Conservation (phyloP, 1,140 invertebrate genomes). For the Fopius arisanus region DNA sequence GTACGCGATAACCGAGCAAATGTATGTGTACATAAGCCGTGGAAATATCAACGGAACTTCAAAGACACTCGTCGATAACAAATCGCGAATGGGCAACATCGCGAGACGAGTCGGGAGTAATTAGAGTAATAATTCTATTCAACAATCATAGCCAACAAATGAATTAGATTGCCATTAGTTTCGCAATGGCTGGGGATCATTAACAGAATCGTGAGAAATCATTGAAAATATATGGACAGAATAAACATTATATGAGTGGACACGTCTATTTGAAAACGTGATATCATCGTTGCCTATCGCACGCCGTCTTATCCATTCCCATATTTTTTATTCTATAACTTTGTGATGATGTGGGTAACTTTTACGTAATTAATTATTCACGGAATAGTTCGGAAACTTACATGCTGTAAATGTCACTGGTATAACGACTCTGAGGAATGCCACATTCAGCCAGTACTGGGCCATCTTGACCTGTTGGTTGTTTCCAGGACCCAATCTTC, state of each 20-base stretch:
- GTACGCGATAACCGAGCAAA: neutral
- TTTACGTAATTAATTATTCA: neutral
- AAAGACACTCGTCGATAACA: neutral
- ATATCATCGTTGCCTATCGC: slow-evolving; percentile 6
- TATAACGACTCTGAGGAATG: slow-evolving; percentile 55
- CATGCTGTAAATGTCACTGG: slow-evolving; percentile 54
- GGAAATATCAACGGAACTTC: neutral
- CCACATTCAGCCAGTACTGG: slow-evolving; percentile 57
- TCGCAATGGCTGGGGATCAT: neutral
- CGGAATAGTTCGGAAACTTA: slow-evolving; percentile 42
- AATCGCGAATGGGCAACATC: no score
- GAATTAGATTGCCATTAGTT: no score
- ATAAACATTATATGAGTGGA: neutral
- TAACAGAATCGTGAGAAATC: neutral
- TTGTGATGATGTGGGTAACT: neutral
- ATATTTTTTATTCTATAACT: neutral
- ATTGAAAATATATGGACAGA: neutral
- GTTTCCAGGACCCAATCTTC: neutral
- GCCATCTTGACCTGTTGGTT: slow-evolving; percentile 44
- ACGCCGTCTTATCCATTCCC: neutral
- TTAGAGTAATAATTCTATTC: no score
- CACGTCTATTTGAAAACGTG: neutral
- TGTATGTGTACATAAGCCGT: neutral
- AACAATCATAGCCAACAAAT: no score
- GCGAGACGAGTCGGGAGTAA: no score